Evolutionary conservation across 2,888 invertebrate species (phyloP).

Genomic region (Mongoloraphidia duomilia): DNA sequence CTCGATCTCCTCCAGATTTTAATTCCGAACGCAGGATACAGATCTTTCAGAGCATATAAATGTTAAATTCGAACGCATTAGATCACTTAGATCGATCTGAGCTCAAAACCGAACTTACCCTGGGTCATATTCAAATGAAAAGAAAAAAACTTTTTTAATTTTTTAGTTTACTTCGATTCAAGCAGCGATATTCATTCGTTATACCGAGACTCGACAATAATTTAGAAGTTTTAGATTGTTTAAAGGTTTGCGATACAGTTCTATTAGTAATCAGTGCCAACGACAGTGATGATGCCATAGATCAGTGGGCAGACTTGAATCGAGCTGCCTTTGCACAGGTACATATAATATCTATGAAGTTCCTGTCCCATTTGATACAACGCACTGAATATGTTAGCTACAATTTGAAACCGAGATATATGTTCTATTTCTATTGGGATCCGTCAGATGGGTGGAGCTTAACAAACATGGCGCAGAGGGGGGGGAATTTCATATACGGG

Average conservation of each 20-base stretch:
- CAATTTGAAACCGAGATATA: slow-evolving; percentile 2
- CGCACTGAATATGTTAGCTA: background rate
- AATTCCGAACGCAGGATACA: no score
- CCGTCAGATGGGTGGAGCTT: no score
- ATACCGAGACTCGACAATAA: slow-evolving; percentile 60
- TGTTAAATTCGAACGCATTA: no score
- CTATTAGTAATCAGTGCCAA: slow-evolving; percentile 61
- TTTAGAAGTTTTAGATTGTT: slow-evolving; percentile 60
- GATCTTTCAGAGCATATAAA: no score
- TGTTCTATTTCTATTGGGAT: background rate
- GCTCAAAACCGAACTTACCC: no score
- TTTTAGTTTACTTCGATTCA: slow-evolving; percentile 66
- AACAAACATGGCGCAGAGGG: no score
- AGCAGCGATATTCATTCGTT: slow-evolving; percentile 75
- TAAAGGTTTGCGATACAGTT: slow-evolving; percentile 77
- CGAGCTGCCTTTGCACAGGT: slow-evolving; percentile 65
- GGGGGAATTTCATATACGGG: no score
- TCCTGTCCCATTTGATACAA: background rate
- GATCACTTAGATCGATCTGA: no score
- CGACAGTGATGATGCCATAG: slow-evolving; percentile 48
- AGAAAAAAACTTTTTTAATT: slow-evolving; percentile 9
- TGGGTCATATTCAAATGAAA: background rate
- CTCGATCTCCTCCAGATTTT: no score
- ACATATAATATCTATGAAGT: slow-evolving; percentile 4
- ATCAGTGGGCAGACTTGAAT: slow-evolving; percentile 66